Percentiles rank a stretch among this genome's conserved stretches.
Conservation (phyloP, 2,797 vertebrate genomes). For the Sebastes jordani region DNA sequence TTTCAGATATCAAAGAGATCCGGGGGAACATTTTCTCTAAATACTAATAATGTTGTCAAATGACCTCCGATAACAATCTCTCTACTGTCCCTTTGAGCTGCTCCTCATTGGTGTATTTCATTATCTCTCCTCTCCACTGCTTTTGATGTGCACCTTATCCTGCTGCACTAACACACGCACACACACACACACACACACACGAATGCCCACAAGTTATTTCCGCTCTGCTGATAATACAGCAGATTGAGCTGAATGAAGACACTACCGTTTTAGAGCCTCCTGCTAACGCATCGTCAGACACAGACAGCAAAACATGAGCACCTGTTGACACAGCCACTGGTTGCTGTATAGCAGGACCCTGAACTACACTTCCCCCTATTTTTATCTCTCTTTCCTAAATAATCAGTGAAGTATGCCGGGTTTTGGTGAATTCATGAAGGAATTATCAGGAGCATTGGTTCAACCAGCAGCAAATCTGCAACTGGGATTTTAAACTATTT, state of each 20-base stretch:
- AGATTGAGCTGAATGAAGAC: conserved; percentile 20
- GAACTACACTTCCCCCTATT: background rate
- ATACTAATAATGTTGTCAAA: conserved; percentile 8
- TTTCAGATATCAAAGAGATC: conserved; percentile 7
- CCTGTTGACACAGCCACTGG: conserved; percentile 1
- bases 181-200: conserved; percentile 1
- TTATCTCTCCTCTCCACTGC: conserved; percentile 24
- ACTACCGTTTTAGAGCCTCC: background rate
- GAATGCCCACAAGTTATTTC: background rate
- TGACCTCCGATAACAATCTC: background rate
- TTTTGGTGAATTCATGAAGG: background rate
- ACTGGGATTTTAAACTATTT: background rate
- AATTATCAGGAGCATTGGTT: background rate
- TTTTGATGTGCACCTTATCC: conserved; percentile 29
- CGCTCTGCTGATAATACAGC: background rate
- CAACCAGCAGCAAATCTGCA: background rate
- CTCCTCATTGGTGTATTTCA: background rate
- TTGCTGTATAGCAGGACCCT: background rate
- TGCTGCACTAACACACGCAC: background rate
- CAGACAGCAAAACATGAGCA: background rate
- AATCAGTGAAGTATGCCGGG: background rate
- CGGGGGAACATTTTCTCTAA: background rate
- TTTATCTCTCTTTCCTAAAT: background rate
- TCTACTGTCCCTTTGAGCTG: background rate
- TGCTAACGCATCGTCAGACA: background rate